phyloP scores from a whole-genome alignment of 2,113 vertebrate genomes.

The Spea bombifrons region DNA sequence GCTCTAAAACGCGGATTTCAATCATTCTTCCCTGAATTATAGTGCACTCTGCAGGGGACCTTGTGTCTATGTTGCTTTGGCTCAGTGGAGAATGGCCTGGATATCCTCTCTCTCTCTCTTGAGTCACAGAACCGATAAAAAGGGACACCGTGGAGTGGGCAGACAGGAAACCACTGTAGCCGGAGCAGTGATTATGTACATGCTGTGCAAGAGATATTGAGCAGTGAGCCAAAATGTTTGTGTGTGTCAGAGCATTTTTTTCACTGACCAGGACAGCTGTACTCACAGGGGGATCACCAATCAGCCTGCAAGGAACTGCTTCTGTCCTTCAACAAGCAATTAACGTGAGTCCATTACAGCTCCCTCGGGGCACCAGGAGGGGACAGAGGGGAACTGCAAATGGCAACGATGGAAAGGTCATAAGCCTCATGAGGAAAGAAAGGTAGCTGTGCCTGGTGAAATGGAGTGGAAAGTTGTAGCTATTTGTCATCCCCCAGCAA shows the following conservation, averaged over 20 bases:
- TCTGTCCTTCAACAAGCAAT: conserved; percentile 86
- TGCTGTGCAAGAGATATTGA: conserved; percentile 48
- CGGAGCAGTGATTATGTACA: conserved; percentile 52
- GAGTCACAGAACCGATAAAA: conserved; percentile 54
- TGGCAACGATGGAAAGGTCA: conserved; percentile 78
- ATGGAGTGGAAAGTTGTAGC: conserved; percentile 78
- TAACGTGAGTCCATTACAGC: conserved; percentile 78
- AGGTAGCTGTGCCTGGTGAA: conserved; percentile 68
- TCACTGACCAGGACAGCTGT: conserved; percentile 72
- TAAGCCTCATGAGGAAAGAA: conserved; percentile 66
- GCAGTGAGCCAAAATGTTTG: conserved; percentile 46
- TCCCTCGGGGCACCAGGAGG: conserved; percentile 63
- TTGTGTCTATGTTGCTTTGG: conserved; percentile 56
- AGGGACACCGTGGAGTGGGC: conserved; percentile 49
- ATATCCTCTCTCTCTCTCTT: conserved; percentile 48
- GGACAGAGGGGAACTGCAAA: conserved; percentile 57
- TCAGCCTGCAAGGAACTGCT: conserved; percentile 73
- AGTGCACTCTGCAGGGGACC: conserved; percentile 58
- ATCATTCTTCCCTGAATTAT: conserved; percentile 61
- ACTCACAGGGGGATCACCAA: conserved; percentile 73
- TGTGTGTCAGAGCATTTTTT: conserved; percentile 67
- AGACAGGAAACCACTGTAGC: conserved; percentile 55
- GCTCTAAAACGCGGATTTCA: conserved; percentile 56
- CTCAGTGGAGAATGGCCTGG: conserved; percentile 59
- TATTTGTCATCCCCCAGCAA: conserved; percentile 76